Conservation (phyloP, 2,797 vertebrate species). For the Rhabdophis nuchalis region DNA sequence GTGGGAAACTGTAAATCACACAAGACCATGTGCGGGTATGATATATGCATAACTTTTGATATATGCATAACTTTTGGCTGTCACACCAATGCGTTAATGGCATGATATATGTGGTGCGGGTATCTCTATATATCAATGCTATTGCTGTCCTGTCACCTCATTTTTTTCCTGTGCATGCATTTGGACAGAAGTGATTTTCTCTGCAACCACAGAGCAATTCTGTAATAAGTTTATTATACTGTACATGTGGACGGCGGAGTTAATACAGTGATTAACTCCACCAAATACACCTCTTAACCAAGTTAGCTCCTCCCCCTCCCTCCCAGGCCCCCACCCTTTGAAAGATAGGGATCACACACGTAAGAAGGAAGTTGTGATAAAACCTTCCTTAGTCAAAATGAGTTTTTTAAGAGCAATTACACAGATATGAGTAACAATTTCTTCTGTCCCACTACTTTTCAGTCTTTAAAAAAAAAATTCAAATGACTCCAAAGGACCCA, state of each 20-base stretch:
- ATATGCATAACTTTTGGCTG: background rate
- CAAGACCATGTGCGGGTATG: background rate
- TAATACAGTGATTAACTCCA: background rate
- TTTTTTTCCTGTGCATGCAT: background rate
- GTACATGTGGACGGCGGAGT: background rate
- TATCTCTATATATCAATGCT: background rate
- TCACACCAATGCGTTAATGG: background rate
- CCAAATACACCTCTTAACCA: constrained; percentile 1
- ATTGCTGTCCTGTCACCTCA: background rate
- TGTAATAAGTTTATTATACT: background rate
- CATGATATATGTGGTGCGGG: background rate
- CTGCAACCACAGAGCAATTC: background rate
- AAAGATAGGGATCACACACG: background rate
- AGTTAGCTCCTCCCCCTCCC: background rate
- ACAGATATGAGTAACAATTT: background rate
- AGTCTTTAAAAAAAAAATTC: background rate
- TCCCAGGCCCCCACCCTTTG: background rate
- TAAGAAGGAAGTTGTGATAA: background rate
- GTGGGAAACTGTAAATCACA: background rate
- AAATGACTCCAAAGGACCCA: background rate
- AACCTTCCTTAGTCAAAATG: background rate
- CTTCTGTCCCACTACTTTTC: background rate
- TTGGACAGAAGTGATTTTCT: constrained; percentile 13
- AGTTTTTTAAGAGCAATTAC: background rate
- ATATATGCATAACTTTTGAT: background rate